Evolutionary conservation across 2,888 invertebrate genomes (phyloP).

Genomic region (Euclidia mi): DNA sequence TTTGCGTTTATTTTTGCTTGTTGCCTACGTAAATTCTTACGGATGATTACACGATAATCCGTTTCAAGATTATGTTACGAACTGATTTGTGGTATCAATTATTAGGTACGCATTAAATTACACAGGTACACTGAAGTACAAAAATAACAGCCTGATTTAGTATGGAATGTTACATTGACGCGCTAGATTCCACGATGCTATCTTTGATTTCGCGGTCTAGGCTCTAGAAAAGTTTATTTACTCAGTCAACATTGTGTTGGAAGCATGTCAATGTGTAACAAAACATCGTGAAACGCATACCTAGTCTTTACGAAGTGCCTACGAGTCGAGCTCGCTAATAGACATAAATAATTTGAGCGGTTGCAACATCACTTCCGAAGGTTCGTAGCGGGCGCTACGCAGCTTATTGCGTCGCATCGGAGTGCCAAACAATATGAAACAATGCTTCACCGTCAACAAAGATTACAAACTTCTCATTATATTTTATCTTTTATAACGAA

Average conservation of each 20-base stretch:
- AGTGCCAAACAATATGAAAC: conserved; percentile 17
- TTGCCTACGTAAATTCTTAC: conserved; percentile 31
- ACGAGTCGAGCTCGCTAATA: conserved; percentile 13
- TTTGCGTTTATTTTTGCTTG: conserved; percentile 29
- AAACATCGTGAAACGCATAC: conserved; percentile 8
- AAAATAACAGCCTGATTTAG: conserved; percentile 16
- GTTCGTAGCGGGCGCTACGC: conserved; percentile 10
- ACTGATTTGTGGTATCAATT: conserved; percentile 29
- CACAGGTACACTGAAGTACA: conserved; percentile 5
- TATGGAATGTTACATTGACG: conserved; percentile 5
- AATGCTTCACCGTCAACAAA: conserved; percentile 12
- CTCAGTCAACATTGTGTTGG: background rate
- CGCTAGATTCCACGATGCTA: conserved; percentile 15
- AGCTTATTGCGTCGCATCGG: conserved; percentile 17
- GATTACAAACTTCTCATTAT: conserved; percentile 16
- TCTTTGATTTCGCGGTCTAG: background rate
- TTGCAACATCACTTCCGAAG: conserved; percentile 26
- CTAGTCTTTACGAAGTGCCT: conserved; percentile 6
- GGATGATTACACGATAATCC: conserved; percentile 30
- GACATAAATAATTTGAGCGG: conserved; percentile 24
- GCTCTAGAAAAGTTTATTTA: background rate
- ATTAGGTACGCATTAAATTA: conserved; percentile 5
- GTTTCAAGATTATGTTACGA: conserved; percentile 7
- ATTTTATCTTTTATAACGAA: conserved; percentile 21
- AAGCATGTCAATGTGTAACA: conserved; percentile 5